A percentile compares a stretch with the other conserved stretches of the same genome.
phyloP scores from a whole-genome alignment of 1,140 invertebrate genomes.

The Diploscapter pachys region DNA sequence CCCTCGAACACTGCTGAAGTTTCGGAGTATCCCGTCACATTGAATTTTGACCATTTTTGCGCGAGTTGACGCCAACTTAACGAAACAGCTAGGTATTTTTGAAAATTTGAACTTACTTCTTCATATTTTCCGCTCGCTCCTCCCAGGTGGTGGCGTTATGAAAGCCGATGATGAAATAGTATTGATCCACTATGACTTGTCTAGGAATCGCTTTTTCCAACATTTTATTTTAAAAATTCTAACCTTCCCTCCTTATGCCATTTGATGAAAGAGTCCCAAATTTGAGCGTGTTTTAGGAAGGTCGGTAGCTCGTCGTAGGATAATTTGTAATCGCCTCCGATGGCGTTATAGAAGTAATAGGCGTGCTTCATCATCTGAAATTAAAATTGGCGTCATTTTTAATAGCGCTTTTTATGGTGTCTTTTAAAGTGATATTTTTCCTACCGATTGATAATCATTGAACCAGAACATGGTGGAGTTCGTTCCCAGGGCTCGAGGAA shows the following conservation, averaged over 20 bases:
- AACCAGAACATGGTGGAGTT: constrained; percentile 48
- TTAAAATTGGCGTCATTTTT: neutral
- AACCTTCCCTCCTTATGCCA: constrained; percentile 30
- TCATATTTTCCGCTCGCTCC: constrained; percentile 32
- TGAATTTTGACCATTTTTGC: constrained; percentile 65
- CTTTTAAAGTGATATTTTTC: constrained; percentile 73
- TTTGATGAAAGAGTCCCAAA: constrained; percentile 22
- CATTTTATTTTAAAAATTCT: neutral
- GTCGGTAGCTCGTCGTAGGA: constrained; percentile 26
- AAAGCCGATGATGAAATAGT: constrained; percentile 62
- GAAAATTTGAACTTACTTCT: neutral
- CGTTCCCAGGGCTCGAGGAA: constrained; percentile 44
- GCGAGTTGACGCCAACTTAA: constrained; percentile 49
- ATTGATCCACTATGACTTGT: constrained; percentile 70
- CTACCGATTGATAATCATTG: constrained; percentile 64
- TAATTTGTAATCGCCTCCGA: constrained; percentile 9
- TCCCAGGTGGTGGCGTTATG: constrained; percentile 34
- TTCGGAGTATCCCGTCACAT: constrained; percentile 67
- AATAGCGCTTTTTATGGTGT: constrained; percentile 69
- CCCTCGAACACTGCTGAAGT: constrained; percentile 68
- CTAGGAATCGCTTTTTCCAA: constrained; percentile 20
- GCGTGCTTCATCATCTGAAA: constrained; percentile 7
- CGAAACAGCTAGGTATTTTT: neutral
- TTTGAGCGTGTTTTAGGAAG: constrained; percentile 11
- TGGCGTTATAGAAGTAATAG: neutral